Base-by-base conservation (phyloP, 2,113 vertebrate genomes). In the Gymnorhina tibicen region DNA sequence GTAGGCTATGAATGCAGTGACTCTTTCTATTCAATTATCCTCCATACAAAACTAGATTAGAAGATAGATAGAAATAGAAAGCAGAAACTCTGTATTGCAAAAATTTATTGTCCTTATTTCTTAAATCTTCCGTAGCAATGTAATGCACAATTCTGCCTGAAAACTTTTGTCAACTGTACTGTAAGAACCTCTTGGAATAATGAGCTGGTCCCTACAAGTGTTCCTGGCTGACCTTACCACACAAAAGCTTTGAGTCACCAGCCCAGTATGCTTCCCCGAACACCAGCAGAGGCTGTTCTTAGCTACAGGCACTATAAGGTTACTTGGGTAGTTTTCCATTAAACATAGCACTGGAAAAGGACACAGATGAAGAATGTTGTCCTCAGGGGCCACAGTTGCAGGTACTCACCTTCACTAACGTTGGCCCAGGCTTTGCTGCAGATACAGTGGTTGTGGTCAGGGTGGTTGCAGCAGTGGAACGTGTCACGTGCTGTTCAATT, bases 371-470 rank as follows among this genome's bases (percentile, higher is more conserved):
- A 70, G 28, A 76, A 60, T 35, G 17, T 5, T 49, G 44, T 26
- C 20, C 42, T 73, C 63, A 41, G 23, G 26, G 55, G 30, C 12
- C 42, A 16, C 35, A 49, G 33, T 15, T n/a, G 5, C 73, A 49
- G 94, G n/a, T 6, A 78, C 98, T 69, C 95, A 99, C 99, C 98
- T 99, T 99, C 32, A 99, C 98, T 89, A 99, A 98, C 0, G 99
- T 97, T 47, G 98, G 99, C 83, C 97, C 98, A 22, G 98, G 98
- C 96, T 99, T 99, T 21, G 97, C 81, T 77, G 97, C 96, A 97
- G 98, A 97, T 30, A 97, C 93, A 33, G 97, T 91, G 95, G 82
- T 98, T 69, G 98, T 72, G 50, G 95, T 95, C 86, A 97, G 98
- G 46, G 97, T 76, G 5, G 95, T 37, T 10, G 97, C 59, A 49